Conservation (phyloP, 2,797 vertebrate genomes). For the Semotilus atromaculatus region DNA sequence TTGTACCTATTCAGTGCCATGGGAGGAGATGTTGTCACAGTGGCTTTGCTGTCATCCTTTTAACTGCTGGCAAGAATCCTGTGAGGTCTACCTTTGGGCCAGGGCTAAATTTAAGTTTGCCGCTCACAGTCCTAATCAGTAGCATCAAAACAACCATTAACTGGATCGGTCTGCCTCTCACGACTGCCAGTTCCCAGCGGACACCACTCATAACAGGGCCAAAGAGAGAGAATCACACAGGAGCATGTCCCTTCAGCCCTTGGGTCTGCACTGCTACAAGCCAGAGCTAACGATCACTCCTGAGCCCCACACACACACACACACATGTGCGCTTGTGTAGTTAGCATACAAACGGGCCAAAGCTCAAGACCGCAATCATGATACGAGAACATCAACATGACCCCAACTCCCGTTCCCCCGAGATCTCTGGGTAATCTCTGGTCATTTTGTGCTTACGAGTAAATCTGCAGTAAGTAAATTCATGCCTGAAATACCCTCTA, state of each 20-base stretch:
- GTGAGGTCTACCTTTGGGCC: conserved; percentile 64
- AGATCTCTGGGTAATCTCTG: conserved; percentile 31
- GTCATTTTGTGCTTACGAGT: conserved; percentile 17
- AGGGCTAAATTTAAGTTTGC: conserved; percentile 67
- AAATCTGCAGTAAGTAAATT: background rate
- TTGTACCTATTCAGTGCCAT: conserved; percentile 36
- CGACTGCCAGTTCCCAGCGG: conserved; percentile 46
- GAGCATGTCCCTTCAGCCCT: conserved; percentile 47
- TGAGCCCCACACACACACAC: conserved; percentile 26
- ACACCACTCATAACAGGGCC: conserved; percentile 52
- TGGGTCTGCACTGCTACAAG: conserved; percentile 43
- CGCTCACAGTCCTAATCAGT: conserved; percentile 73
- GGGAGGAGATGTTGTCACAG: conserved; percentile 52
- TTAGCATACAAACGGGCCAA: conserved; percentile 37
- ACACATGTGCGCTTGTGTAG: conserved; percentile 6
- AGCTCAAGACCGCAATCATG: conserved; percentile 43
- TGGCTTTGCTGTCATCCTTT: conserved; percentile 59
- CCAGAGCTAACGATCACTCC: conserved; percentile 55
- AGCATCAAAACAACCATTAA: conserved; percentile 81
- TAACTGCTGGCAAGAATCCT: conserved; percentile 59
- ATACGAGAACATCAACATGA: conserved; percentile 25
- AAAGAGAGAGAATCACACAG: conserved; percentile 45
- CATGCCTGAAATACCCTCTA: conserved; percentile 1
- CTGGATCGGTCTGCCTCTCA: conserved; percentile 62
- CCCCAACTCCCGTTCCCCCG: background rate